A percentile compares a stretch with the other conserved stretches of the same genome.
These are phyloP conservation scores for Halcyon malimbica DNA, from an alignment of 2,113 vertebrate genomes.

Conservation along the genomic window DNA sequence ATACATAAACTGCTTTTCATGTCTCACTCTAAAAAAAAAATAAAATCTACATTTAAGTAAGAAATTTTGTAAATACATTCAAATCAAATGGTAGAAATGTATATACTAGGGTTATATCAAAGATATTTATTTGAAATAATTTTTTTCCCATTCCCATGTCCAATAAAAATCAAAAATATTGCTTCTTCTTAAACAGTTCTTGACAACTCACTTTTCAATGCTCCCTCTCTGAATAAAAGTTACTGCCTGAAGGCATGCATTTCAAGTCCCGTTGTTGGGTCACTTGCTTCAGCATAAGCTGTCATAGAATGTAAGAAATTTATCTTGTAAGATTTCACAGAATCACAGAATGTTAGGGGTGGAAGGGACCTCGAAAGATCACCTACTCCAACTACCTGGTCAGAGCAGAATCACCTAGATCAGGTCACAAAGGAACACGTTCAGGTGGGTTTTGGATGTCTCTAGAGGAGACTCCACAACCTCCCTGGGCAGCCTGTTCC, in stretches of 20 bases:
- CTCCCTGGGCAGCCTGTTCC: too few species aligned
- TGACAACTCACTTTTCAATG: neutral
- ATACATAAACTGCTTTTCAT: neutral
- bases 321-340: neutral
- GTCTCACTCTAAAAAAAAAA: neutral
- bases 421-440: too few species aligned
- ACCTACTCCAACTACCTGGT: too few species aligned
- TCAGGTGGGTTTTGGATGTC: too few species aligned
- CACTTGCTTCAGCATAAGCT: neutral
- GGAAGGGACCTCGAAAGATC: too few species aligned
- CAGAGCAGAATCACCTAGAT: too few species aligned
- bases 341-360: too few species aligned
- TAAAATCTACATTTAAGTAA: neutral
- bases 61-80: neutral
- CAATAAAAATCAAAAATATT: neutral
- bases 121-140: neutral
- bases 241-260: rapidly evolving
- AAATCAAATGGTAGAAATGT: neutral
- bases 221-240: neutral
- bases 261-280: neutral
- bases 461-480: too few species aligned
- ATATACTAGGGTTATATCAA: neutral
- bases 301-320: neutral
- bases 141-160: neutral
- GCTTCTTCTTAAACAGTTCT: neutral